Evolutionary conservation across 2,113 vertebrate species (phyloP).

Genomic region (Rutilus rutilus): DNA sequence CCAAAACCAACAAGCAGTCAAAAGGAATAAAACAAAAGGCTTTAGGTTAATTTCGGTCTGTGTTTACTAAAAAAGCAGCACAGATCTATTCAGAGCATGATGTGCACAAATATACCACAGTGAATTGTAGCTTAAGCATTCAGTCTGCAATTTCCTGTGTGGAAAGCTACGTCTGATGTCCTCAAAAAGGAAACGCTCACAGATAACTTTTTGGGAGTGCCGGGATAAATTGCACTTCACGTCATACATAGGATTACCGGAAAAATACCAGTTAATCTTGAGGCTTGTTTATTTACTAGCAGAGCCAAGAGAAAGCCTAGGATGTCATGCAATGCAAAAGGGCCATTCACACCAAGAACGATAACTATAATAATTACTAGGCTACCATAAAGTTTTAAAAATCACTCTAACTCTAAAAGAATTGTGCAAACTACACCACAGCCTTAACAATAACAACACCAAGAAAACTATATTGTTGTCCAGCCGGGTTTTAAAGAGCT

Average conservation of each 20-base stretch:
- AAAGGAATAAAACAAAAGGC: slow-evolving; percentile 53
- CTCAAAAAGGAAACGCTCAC: slow-evolving; percentile 38
- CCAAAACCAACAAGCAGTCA: slow-evolving; percentile 71
- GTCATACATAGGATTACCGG: neutral
- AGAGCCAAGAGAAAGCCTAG: neutral
- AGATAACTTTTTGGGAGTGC: slow-evolving; percentile 26
- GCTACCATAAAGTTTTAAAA: neutral
- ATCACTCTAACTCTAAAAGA: neutral
- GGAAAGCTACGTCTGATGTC: slow-evolving; percentile 36
- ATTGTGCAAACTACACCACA: neutral
- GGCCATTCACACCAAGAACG: neutral
- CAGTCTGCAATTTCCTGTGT: slow-evolving; percentile 61
- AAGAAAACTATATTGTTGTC: neutral
- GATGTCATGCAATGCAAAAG: neutral
- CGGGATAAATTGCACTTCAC: neutral
- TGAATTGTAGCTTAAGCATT: slow-evolving; percentile 52
- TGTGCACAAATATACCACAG: slow-evolving; percentile 40
- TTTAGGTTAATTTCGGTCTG: slow-evolving; percentile 56
- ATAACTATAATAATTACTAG: neutral
- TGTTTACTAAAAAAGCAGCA: slow-evolving; percentile 64
- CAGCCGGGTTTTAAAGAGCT: neutral
- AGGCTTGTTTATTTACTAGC: neutral
- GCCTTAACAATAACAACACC: neutral
- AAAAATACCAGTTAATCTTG: neutral
- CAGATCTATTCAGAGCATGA: slow-evolving; percentile 54